Evolutionary conservation across 2,888 invertebrate genomes (phyloP).

Genomic region (Sylvicola fuscatus): DNA sequence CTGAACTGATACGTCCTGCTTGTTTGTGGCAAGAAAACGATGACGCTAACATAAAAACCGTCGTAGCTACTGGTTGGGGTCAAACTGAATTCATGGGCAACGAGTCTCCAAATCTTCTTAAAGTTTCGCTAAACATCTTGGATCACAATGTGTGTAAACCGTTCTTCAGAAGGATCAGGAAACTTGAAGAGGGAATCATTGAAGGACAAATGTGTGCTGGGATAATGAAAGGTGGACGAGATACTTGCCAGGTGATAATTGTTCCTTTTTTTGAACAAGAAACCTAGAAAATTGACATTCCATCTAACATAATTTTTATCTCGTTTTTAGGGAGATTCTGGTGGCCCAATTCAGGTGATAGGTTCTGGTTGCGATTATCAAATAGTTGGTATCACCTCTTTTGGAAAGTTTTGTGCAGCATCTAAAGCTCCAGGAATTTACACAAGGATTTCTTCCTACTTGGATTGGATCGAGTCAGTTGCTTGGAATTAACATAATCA

Average conservation of each 20-base stretch:
- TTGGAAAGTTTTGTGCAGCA: conserved; percentile 22
- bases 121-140: conserved; percentile 20
- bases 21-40: conserved; percentile 18
- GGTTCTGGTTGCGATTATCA: conserved; percentile 21
- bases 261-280: not conserved
- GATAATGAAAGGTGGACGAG: conserved; percentile 19
- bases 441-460: conserved; percentile 18
- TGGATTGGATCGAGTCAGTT: conserved; percentile 23
- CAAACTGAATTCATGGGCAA: conserved; percentile 6
- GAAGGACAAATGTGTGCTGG: conserved; percentile 27
- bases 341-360: conserved; percentile 21
- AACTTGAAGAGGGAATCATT: conserved; percentile 19
- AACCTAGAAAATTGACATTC: not conserved
- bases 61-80: conserved; percentile 12
- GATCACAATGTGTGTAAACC: conserved; percentile 15
- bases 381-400: conserved; percentile 22
- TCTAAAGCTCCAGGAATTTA: conserved; percentile 22
- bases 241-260: conserved; percentile 15
- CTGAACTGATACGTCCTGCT: conserved; percentile 18
- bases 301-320: too few species aligned
- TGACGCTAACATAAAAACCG: conserved; percentile 10
- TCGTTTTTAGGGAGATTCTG: conserved; percentile 15
- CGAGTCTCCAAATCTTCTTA: conserved; percentile 20
- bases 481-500: conserved; percentile 12
- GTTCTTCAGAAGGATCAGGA: conserved; percentile 16